These are phyloP conservation scores for Vidua chalybeata DNA, from an alignment of 2,113 vertebrate genomes.

Conservation along the genomic window DNA sequence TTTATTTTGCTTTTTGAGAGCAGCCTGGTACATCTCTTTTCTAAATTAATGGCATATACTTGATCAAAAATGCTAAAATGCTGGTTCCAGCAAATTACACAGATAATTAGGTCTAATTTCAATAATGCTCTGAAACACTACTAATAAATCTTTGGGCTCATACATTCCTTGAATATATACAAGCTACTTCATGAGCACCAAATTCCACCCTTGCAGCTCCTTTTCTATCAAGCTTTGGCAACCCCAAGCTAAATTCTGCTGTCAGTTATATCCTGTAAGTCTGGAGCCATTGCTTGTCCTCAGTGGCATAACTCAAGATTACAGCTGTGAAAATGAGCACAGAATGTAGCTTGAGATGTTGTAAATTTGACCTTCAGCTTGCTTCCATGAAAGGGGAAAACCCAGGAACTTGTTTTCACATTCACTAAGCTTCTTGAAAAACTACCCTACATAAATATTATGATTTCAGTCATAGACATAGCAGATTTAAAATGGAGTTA, in stretches of 20 bases:
- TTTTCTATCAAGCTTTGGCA: slow-evolving; percentile 14
- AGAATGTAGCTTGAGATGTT: slow-evolving; percentile 32
- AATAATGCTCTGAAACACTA: slow-evolving; percentile 71
- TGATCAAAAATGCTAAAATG: slow-evolving; percentile 76
- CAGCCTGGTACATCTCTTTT: slow-evolving; percentile 65
- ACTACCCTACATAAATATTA: slow-evolving; percentile 52
- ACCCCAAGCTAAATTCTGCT: slow-evolving; percentile 16
- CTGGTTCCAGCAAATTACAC: slow-evolving; percentile 76
- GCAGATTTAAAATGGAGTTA: neutral
- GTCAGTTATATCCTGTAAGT: slow-evolving; percentile 31
- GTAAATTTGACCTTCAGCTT: slow-evolving; percentile 63
- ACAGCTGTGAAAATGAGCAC: slow-evolving; percentile 50
- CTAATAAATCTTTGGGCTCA: slow-evolving; percentile 70
- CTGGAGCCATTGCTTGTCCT: slow-evolving; percentile 37
- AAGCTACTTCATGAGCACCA: slow-evolving; percentile 35
- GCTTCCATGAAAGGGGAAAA: slow-evolving; percentile 44
- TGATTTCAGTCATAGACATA: slow-evolving; percentile 6
- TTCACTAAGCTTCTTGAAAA: slow-evolving; percentile 43
- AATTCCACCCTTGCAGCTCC: slow-evolving; percentile 4
- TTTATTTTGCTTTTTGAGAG: neutral
- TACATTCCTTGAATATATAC: slow-evolving; percentile 31
- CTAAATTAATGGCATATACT: slow-evolving; percentile 70
- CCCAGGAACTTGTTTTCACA: slow-evolving; percentile 34
- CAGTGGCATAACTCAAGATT: slow-evolving; percentile 47
- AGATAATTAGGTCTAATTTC: slow-evolving; percentile 80